phyloP scores from a whole-genome alignment of 2,113 vertebrate genomes.

The Triplophysa tibetana region DNA sequence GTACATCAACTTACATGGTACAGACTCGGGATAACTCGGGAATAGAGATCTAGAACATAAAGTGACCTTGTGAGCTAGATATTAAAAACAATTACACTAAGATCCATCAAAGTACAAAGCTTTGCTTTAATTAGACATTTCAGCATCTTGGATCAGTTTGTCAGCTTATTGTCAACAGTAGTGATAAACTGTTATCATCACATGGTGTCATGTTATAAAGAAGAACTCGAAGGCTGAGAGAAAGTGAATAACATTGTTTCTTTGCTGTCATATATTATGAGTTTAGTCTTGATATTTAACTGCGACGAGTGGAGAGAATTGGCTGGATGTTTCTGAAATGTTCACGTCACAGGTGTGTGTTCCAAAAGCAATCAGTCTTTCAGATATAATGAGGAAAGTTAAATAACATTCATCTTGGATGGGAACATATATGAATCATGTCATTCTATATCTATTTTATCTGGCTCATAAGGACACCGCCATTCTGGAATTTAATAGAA shows the following conservation, averaged over 20 bases:
- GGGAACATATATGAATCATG: constrained; percentile 34
- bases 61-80: background rate
- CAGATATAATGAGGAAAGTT: constrained; percentile 9
- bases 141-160: too few species aligned
- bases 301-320: background rate
- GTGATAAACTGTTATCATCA: background rate
- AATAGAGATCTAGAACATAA: background rate
- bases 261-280: constrained; percentile 4
- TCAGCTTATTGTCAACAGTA: background rate
- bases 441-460: constrained; percentile 37
- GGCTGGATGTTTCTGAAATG: constrained; percentile 21
- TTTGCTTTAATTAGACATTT: background rate
- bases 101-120: background rate
- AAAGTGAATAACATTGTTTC: constrained; percentile 1
- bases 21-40: background rate
- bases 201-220: background rate
- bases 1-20: constrained; percentile 12
- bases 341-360: constrained; percentile 30
- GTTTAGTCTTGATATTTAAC: constrained; percentile 23
- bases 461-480: constrained; percentile 12
- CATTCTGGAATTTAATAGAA: constrained; percentile 9
- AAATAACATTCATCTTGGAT: constrained; percentile 34
- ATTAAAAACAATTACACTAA: background rate
- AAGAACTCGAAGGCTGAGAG: background rate
- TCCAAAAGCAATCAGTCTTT: constrained; percentile 36